A percentile compares a stretch with the other conserved stretches of the same genome.
Evolutionary conservation across 2,113 vertebrate genomes (phyloP).

Genomic region (Mirza zaza): DNA sequence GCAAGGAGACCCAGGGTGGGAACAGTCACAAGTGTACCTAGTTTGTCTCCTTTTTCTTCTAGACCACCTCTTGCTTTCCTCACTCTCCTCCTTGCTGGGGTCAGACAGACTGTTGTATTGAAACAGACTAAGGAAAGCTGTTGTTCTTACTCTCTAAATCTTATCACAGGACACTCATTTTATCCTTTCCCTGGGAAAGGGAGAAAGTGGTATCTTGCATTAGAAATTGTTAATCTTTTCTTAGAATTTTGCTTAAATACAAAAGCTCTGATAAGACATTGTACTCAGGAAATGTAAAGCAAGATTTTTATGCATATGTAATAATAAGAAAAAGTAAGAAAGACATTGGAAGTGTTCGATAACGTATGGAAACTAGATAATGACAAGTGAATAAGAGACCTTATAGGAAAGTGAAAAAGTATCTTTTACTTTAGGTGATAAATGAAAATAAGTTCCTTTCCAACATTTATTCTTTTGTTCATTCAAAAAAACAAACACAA

Average conservation of each 20-base stretch:
- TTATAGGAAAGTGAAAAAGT: slow-evolving; percentile 28
- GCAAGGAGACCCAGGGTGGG: slow-evolving; percentile 43
- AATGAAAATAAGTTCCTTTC: slow-evolving; percentile 33
- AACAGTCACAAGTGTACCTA: neutral
- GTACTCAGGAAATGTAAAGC: neutral
- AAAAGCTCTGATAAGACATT: neutral
- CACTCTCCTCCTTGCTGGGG: neutral
- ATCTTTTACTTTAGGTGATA: neutral
- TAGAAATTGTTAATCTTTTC: neutral
- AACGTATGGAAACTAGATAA: neutral
- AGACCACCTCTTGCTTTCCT: neutral
- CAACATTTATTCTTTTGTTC: slow-evolving; percentile 1
- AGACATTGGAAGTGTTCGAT: neutral
- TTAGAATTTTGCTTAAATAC: neutral
- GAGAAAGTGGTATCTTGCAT: neutral
- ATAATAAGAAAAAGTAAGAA: neutral
- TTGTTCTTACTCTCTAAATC: neutral
- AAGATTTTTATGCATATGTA: neutral
- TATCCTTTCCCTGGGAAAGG: neutral
- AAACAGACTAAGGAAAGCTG: neutral
- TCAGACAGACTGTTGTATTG: neutral
- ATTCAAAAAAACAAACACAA: neutral
- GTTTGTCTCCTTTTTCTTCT: neutral
- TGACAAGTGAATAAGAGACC: neutral
- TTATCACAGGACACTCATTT: neutral